Percentiles rank a stretch among this genome's conserved stretches.
phyloP scores from a whole-genome alignment of 2,113 vertebrate species.

The Falcunculus frontatus region DNA sequence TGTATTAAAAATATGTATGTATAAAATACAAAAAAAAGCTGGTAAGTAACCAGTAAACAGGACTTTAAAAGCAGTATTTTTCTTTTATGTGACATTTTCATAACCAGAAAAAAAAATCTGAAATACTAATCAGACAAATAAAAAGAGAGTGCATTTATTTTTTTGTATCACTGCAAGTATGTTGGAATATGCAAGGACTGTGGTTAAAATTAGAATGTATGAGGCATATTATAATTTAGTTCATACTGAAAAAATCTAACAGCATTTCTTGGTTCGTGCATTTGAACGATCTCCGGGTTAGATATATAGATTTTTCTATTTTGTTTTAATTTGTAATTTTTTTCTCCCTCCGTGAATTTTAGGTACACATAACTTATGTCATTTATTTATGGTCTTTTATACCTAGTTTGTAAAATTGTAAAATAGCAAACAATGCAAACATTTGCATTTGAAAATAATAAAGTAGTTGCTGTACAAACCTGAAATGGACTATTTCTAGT shows the following conservation, averaged over 20 bases:
- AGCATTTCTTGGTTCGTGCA: constrained; percentile 79
- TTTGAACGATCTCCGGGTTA: constrained; percentile 82
- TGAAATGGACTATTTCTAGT: neutral
- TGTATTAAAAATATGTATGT: constrained; percentile 79
- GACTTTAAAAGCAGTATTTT: constrained; percentile 82
- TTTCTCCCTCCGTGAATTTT: constrained; percentile 79
- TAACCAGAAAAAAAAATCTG: constrained; percentile 68
- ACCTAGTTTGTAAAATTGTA: constrained; percentile 99
- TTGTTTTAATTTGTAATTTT: constrained; percentile 83
- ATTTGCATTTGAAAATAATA: constrained; percentile 94
- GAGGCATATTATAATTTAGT: constrained; percentile 88
- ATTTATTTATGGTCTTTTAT: constrained; percentile 99
- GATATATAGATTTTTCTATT: constrained; percentile 85
- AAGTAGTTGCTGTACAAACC: constrained; percentile 89
- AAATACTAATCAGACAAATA: constrained; percentile 71
- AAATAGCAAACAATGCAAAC: constrained; percentile 91
- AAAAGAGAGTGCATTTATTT: constrained; percentile 80
- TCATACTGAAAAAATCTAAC: constrained; percentile 79
- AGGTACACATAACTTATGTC: constrained; percentile 99
- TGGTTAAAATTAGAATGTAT: constrained; percentile 90
- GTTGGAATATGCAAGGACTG: constrained; percentile 93
- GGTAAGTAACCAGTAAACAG: constrained; percentile 66
- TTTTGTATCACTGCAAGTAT: constrained; percentile 85
- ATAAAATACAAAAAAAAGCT: constrained; percentile 59
- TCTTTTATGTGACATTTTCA: constrained; percentile 78